These are phyloP conservation scores for Cephus sareptanus DNA, from an alignment of 2,888 invertebrate species.

Conservation along the genomic window DNA sequence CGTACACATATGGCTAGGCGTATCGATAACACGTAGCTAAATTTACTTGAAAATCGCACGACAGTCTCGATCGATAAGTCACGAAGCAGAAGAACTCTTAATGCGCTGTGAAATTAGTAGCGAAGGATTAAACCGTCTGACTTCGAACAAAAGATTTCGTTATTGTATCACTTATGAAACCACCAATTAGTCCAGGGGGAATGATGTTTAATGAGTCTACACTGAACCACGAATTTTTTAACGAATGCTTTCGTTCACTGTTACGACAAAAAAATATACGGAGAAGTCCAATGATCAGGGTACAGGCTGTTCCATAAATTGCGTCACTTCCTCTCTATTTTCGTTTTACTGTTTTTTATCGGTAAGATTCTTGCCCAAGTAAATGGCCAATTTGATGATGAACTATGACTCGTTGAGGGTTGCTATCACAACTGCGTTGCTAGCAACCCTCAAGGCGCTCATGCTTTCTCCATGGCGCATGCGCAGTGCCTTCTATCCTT, in stretches of 20 bases:
- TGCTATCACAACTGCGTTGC: conserved; percentile 52
- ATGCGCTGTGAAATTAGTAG: background rate
- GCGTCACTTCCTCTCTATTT: background rate
- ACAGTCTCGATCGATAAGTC: background rate
- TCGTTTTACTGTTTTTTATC: background rate
- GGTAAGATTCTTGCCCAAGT: background rate
- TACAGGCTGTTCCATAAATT: background rate
- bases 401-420: conserved; percentile 22
- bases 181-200: background rate
- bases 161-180: background rate
- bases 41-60: background rate
- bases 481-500: background rate
- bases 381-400: background rate
- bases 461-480: background rate
- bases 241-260: background rate
- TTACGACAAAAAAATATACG: background rate
- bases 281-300: background rate
- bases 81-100: background rate
- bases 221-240: background rate
- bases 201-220: background rate
- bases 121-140: background rate
- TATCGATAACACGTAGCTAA: background rate
- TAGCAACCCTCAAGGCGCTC: conserved; percentile 24
- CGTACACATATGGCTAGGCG: background rate
- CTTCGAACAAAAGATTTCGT: background rate